A percentile compares a stretch with the other conserved stretches of the same genome.
Conservation (phyloP, 2,888 invertebrate species). For the Protonemura montana region DNA sequence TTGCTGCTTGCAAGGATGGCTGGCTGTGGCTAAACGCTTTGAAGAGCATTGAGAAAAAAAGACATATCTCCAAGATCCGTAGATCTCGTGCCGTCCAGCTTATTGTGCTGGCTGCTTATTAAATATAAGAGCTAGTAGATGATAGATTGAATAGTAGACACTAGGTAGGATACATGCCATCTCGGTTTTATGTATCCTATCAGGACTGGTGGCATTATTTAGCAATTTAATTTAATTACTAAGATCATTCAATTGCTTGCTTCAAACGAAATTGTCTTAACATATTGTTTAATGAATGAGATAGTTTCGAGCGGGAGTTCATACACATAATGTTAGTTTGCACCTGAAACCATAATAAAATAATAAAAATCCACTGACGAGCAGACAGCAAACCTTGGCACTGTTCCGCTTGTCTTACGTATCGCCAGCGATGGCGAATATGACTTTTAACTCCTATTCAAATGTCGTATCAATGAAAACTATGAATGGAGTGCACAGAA, state of each 20-base stretch:
- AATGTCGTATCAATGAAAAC: background rate
- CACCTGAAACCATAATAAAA: background rate
- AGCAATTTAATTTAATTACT: too few species aligned
- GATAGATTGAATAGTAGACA: background rate
- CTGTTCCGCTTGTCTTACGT: background rate
- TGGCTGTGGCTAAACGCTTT: background rate
- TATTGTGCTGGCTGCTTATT: background rate
- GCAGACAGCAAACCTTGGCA: background rate
- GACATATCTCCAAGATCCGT: too few species aligned
- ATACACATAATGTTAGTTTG: background rate
- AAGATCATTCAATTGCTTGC: too few species aligned
- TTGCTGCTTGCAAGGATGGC: background rate
- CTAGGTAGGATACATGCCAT: too few species aligned
- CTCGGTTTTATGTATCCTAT: too few species aligned
- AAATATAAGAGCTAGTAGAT: background rate
- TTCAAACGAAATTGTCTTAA: too few species aligned
- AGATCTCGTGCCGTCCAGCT: background rate
- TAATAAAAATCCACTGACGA: background rate
- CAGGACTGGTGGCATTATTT: too few species aligned
- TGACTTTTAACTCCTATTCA: background rate
- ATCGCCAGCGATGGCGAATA: background rate
- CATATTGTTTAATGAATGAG: too few species aligned
- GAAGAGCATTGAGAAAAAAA: background rate
- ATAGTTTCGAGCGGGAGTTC: too few species aligned
- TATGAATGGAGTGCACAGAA: background rate